Conservation (phyloP, 2,797 vertebrate genomes). For the Parambassis ranga region DNA sequence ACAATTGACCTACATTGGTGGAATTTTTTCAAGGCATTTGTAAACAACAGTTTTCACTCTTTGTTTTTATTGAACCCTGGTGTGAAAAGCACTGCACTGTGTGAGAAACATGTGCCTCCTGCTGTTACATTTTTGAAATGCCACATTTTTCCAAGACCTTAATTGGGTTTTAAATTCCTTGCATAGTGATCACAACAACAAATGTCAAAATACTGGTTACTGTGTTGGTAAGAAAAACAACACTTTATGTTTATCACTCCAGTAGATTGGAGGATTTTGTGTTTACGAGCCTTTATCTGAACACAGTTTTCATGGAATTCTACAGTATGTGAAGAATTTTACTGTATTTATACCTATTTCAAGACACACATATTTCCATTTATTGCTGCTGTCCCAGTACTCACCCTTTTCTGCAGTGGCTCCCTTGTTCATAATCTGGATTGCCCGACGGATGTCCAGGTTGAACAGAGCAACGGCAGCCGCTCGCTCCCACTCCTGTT, state of each 20-base stretch:
- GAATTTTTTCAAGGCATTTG: slow-evolving; percentile 34
- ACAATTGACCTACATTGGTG: slow-evolving; percentile 61
- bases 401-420: slow-evolving; percentile 91
- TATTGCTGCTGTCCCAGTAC: no score
- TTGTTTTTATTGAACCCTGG: slow-evolving; percentile 7
- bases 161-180: neutral
- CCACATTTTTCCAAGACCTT: neutral
- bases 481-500: slow-evolving; percentile 93
- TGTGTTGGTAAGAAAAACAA: no score
- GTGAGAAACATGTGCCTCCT: slow-evolving; percentile 18
- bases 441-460: slow-evolving; percentile 94
- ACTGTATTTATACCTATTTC: no score
- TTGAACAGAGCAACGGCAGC: slow-evolving; percentile 97
- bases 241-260: no score
- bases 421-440: slow-evolving; percentile 96
- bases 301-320: no score
- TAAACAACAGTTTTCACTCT: slow-evolving; percentile 36
- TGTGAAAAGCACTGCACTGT: slow-evolving; percentile 3
- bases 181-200: neutral
- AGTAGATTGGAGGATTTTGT: no score
- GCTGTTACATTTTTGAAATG: slow-evolving; percentile 31
- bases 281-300: no score
- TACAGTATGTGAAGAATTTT: no score
- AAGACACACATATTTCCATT: no score
- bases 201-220: neutral